Evolutionary conservation across 2,797 vertebrate genomes (phyloP).

Genomic region (Melanotaenia parkinsoni): DNA sequence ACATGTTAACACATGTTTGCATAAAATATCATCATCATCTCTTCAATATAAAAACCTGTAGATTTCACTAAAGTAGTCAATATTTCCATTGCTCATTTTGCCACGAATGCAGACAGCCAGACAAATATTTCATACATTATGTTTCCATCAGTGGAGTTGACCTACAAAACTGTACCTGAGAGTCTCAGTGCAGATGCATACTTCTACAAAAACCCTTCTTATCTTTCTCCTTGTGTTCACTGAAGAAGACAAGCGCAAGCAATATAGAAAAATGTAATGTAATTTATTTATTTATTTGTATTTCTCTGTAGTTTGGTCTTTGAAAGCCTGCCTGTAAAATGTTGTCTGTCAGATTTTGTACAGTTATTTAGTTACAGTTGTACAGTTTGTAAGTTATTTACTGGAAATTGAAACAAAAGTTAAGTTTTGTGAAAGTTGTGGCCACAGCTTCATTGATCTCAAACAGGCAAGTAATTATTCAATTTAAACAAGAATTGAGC

Average conservation of each 20-base stretch:
- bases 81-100: background rate
- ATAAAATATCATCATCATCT: constrained; percentile 24
- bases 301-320: constrained; percentile 5
- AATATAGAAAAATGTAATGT: background rate
- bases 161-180: constrained; percentile 32
- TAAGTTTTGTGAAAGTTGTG: constrained; percentile 8
- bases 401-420: constrained; percentile 12
- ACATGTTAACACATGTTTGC: constrained; percentile 10
- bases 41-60: background rate
- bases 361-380: background rate
- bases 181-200: background rate
- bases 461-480: constrained; percentile 5
- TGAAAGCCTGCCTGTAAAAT: constrained; percentile 11
- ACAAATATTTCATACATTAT: constrained; percentile 24
- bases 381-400: constrained; percentile 2
- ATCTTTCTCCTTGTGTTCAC: constrained; percentile 9
- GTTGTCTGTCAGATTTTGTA: constrained; percentile 20
- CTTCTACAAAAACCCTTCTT: constrained; percentile 8
- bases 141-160: constrained; percentile 20
- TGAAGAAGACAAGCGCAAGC: background rate
- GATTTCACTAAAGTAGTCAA: background rate
- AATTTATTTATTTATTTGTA: background rate
- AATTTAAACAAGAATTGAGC: constrained; percentile 16
- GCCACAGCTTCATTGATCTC: background rate
- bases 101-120: constrained; percentile 1